Percentiles rank a stretch among this genome's conserved stretches.
These are phyloP conservation scores for Adelognathus sp. DNA, from an alignment of 2,888 invertebrate genomes.

Conservation along the genomic window DNA sequence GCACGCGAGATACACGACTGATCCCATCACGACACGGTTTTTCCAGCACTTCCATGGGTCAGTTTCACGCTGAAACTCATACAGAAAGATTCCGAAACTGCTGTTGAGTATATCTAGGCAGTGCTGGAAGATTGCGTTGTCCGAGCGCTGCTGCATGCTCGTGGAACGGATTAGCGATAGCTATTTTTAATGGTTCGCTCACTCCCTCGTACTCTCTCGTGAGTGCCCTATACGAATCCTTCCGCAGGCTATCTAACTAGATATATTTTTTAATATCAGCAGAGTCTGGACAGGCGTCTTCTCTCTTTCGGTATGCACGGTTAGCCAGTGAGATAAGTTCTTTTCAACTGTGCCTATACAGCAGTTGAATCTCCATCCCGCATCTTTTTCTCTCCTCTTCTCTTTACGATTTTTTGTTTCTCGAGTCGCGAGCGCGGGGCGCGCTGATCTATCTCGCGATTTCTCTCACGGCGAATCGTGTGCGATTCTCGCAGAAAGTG, in stretches of 20 bases:
- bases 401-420: not conserved
- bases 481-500: constrained; percentile 46
- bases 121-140: not conserved
- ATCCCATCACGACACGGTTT: constrained; percentile 5
- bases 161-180: constrained; percentile 68
- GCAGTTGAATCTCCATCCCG: constrained; percentile 13
- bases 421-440: not conserved
- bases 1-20: constrained; percentile 11
- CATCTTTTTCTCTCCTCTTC: constrained; percentile 5
- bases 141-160: constrained; percentile 28
- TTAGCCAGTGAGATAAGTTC: constrained; percentile 53
- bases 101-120: not conserved
- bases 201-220: constrained; percentile 68
- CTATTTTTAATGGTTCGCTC: constrained; percentile 76
- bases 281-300: constrained; percentile 65
- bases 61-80: constrained; percentile 21
- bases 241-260: constrained; percentile 69
- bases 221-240: constrained; percentile 61
- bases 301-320: constrained; percentile 15
- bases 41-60: not conserved
- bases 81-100: not conserved
- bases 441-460: constrained; percentile 39
- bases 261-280: constrained; percentile 77
- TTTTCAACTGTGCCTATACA: constrained; percentile 49
- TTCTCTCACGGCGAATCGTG: constrained; percentile 54